Conservation (phyloP, 2,797 vertebrate species). For the Morelia viridis region DNA sequence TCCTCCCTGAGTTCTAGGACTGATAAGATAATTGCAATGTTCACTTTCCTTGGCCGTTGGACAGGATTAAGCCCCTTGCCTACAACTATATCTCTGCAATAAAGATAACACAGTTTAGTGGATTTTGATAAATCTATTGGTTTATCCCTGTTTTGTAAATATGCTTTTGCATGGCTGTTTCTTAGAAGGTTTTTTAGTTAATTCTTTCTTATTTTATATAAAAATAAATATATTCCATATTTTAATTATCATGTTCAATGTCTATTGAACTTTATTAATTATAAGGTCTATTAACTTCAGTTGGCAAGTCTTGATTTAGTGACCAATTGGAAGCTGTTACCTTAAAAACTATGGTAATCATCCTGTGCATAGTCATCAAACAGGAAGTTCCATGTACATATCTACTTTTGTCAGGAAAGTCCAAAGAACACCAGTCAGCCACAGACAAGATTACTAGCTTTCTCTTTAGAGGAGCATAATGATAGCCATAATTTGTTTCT, state of each 20-base stretch:
- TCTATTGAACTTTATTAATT: neutral
- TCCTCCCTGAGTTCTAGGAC: conserved; percentile 44
- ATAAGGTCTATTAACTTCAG: fast-evolving
- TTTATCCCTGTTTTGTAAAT: neutral
- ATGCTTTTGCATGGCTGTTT: neutral
- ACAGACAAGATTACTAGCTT: too few species aligned
- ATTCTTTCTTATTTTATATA: neutral
- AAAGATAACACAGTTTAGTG: conserved; percentile 9
- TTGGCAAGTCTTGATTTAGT: too few species aligned
- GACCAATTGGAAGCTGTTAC: too few species aligned
- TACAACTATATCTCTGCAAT: conserved; percentile 44
- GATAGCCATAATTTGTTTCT: too few species aligned
- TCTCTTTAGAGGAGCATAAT: too few species aligned
- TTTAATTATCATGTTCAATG: neutral
- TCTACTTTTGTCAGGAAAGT: too few species aligned
- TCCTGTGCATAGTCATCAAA: too few species aligned
- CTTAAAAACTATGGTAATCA: too few species aligned
- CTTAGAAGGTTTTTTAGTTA: neutral
- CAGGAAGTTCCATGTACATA: too few species aligned
- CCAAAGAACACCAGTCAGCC: too few species aligned
- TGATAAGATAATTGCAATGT: conserved; percentile 13
- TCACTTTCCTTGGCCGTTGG: conserved; percentile 39
- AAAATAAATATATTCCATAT: neutral
- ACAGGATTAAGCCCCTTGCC: conserved; percentile 72
- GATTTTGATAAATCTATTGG: fast-evolving